Evolutionary conservation across 2,888 invertebrate species (phyloP).

Genomic region (Spicauda simplicius): DNA sequence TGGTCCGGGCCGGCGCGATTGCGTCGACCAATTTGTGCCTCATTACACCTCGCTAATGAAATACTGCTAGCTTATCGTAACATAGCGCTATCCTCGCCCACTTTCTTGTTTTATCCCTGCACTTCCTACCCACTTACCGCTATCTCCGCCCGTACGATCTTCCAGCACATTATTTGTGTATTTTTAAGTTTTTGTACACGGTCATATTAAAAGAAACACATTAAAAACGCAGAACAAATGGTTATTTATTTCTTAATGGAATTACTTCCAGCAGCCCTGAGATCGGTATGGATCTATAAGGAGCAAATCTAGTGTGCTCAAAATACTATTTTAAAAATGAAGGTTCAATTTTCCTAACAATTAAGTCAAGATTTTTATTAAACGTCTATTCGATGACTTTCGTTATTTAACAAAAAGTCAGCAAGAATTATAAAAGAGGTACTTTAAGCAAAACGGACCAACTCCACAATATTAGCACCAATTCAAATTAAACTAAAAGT

Average conservation of each 20-base stretch:
- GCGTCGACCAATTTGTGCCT: constrained; percentile 74
- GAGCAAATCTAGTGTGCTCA: too few species aligned
- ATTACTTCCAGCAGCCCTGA: too few species aligned
- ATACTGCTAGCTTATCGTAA: constrained; percentile 50
- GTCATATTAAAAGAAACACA: too few species aligned
- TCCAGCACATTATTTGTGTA: too few species aligned
- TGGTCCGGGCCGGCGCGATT: constrained; percentile 66
- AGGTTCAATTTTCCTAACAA: neutral
- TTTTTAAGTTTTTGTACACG: too few species aligned
- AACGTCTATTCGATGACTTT: neutral
- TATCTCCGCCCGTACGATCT: neutral
- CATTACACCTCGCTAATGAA: constrained; percentile 73
- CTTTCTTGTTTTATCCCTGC: neutral
- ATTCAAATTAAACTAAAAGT: constrained; percentile 10
- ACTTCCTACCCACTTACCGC: neutral
- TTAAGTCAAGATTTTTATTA: neutral
- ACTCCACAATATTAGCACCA: neutral
- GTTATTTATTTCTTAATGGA: too few species aligned
- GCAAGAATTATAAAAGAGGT: neutral
- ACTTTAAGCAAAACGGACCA: neutral
- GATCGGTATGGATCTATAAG: too few species aligned
- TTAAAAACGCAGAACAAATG: too few species aligned
- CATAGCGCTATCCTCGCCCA: constrained; percentile 33
- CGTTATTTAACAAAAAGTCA: neutral
- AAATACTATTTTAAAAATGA: too few species aligned